phyloP scores from a whole-genome alignment of 2,888 invertebrate genomes.

The Kryphioiulus occultus region DNA sequence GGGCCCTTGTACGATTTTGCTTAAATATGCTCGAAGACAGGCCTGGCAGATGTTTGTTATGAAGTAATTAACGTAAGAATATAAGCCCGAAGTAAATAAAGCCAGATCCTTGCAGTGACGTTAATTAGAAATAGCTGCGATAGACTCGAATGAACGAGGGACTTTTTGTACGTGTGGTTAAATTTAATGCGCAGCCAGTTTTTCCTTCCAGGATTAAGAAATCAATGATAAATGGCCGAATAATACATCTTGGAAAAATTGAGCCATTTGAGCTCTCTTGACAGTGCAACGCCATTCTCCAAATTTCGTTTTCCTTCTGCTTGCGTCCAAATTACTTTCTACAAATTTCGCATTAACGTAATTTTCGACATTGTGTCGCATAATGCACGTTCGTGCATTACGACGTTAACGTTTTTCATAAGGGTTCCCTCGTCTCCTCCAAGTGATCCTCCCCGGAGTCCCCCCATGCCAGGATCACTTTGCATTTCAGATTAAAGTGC shows the following conservation, averaged over 20 bases:
- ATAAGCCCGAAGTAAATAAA: not conserved
- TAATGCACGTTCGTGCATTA: not conserved
- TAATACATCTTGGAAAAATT: not conserved
- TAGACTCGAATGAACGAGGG: not conserved
- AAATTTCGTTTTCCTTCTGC: not conserved
- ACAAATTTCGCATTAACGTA: not conserved
- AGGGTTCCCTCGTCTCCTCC: not conserved
- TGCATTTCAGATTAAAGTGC: constrained; percentile 26
- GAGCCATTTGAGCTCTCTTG: not conserved
- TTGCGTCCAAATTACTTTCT: not conserved
- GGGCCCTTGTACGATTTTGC: not conserved
- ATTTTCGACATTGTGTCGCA: not conserved
- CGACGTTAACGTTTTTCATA: not conserved
- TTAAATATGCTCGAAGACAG: not conserved
- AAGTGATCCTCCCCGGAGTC: not conserved
- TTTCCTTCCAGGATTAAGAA: not conserved
- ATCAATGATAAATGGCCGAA: constrained; percentile 17
- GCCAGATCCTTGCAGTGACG: not conserved
- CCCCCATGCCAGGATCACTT: constrained; percentile 1
- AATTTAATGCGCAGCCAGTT: not conserved
- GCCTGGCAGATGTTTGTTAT: constrained; percentile 30
- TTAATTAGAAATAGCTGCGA: not conserved
- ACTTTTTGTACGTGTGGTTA: not conserved
- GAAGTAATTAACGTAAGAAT: not conserved
- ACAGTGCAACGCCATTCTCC: not conserved